These are phyloP conservation scores for Spinus pinus DNA, from an alignment of 2,797 vertebrate genomes.

Conservation along the genomic window DNA sequence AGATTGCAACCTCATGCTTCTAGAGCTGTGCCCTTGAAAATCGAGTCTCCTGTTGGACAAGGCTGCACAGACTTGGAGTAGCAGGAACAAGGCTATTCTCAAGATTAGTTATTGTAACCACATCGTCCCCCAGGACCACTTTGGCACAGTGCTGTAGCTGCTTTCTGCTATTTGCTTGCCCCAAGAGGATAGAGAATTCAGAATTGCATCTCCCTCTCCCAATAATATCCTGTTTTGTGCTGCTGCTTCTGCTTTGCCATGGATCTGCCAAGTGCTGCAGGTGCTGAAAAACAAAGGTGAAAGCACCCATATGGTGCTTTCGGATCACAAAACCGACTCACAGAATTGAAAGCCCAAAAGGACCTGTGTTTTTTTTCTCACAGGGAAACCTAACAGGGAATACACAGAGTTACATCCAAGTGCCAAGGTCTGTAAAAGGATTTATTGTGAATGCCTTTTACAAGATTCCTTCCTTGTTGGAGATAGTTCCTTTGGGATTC, in stretches of 20 bases:
- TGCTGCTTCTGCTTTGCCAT: neutral
- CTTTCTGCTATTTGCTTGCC: conserved; percentile 31
- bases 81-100: neutral
- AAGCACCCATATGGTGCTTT: conserved; percentile 44
- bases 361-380: neutral
- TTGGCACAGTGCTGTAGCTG: neutral
- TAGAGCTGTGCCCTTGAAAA: neutral
- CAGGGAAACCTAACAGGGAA: neutral
- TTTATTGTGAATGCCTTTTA: conserved; percentile 54
- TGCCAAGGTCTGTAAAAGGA: conserved; percentile 28
- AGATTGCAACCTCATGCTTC: neutral
- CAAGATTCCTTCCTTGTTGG: conserved; percentile 34
- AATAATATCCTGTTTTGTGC: neutral
- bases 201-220: neutral
- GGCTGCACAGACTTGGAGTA: neutral
- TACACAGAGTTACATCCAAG: neutral
- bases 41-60: neutral
- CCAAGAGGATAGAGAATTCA: neutral
- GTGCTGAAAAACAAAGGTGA: conserved; percentile 50
- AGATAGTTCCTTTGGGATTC: conserved; percentile 18
- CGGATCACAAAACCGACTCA: neutral
- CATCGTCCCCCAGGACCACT: neutral
- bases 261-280: conserved; percentile 48
- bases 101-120: conserved; percentile 33
- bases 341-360: conserved; percentile 10